Percentiles rank a stretch among this genome's conserved stretches.
Conservation (phyloP, 2,888 invertebrate genomes). For the Tridacna crocea region DNA sequence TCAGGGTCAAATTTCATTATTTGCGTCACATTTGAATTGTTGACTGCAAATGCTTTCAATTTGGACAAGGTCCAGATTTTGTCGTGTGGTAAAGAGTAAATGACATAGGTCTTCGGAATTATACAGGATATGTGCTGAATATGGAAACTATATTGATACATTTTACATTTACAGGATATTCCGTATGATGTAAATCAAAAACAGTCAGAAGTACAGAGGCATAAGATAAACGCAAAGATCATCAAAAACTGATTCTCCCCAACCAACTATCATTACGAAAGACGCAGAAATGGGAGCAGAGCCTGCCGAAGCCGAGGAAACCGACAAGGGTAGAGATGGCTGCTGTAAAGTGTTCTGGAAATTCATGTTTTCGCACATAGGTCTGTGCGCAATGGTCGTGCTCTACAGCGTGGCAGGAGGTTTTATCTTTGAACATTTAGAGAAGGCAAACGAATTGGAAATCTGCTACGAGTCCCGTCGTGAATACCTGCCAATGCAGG, state of each 20-base stretch:
- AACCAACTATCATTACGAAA: not conserved
- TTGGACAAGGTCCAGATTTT: too few species aligned
- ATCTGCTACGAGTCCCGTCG: slow-evolving; percentile 79
- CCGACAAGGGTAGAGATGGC: slow-evolving; percentile 37
- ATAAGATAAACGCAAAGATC: too few species aligned
- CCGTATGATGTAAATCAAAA: not conserved
- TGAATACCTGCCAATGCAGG: slow-evolving; percentile 79
- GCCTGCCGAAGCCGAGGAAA: slow-evolving; percentile 26
- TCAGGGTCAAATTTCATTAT: too few species aligned
- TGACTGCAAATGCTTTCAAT: too few species aligned
- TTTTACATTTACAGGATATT: not conserved
- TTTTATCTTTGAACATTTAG: slow-evolving; percentile 83
- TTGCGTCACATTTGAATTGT: too few species aligned
- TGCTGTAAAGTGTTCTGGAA: slow-evolving; percentile 79
- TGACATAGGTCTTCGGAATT: too few species aligned
- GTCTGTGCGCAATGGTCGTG: slow-evolving; percentile 81
- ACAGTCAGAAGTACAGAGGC: not conserved
- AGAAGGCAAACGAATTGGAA: slow-evolving; percentile 82
- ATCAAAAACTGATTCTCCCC: not conserved
- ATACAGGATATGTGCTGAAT: too few species aligned
- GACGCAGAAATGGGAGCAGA: slow-evolving; percentile 51
- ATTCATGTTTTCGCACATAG: slow-evolving; percentile 83
- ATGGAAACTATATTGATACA: too few species aligned
- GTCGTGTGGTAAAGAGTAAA: too few species aligned
- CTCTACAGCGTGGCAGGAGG: slow-evolving; percentile 83